phyloP scores from a whole-genome alignment of 2,888 invertebrate genomes.

The Nebria salina region DNA sequence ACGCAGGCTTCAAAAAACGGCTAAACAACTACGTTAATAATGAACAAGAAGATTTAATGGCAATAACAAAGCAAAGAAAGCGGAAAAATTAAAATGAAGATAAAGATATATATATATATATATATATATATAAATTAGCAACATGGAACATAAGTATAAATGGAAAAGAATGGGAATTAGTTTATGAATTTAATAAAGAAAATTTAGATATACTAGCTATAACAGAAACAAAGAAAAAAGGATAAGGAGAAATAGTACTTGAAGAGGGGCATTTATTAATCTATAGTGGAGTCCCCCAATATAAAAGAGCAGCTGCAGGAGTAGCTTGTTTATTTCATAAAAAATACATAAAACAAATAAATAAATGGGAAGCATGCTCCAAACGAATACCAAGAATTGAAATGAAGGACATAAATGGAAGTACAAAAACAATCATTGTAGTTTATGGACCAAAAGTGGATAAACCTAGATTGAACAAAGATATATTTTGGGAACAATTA shows the following conservation, averaged over 20 bases:
- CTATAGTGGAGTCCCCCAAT: neutral
- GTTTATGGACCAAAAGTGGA: conserved; percentile 24
- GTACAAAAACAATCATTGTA: conserved; percentile 2
- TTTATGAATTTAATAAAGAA: neutral
- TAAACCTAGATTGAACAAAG: conserved; percentile 5
- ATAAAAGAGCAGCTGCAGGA: conserved; percentile 16
- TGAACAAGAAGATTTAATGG: no score
- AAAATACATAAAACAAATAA: conserved; percentile 11
- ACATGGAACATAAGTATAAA: conserved; percentile 16
- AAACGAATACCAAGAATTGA: conserved; percentile 3
- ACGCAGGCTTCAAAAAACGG: no score
- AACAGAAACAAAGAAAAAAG: conserved; percentile 14
- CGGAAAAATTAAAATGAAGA: neutral
- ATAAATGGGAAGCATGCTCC: neutral
- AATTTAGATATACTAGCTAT: conserved; percentile 10
- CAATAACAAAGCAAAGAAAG: neutral
- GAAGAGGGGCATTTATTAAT: conserved; percentile 9
- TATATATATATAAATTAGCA: conserved; percentile 8
- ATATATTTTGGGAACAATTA: conserved; percentile 12
- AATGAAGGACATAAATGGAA: conserved; percentile 5
- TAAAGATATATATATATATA: no score
- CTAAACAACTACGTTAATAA: no score
- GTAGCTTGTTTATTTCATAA: conserved; percentile 6
- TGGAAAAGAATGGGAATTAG: neutral
- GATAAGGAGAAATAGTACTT: neutral